Percentiles rank a stretch among this genome's conserved stretches.
These are phyloP conservation scores for Labeo catla DNA, from an alignment of 2,113 vertebrate species.

Conservation along the genomic window DNA sequence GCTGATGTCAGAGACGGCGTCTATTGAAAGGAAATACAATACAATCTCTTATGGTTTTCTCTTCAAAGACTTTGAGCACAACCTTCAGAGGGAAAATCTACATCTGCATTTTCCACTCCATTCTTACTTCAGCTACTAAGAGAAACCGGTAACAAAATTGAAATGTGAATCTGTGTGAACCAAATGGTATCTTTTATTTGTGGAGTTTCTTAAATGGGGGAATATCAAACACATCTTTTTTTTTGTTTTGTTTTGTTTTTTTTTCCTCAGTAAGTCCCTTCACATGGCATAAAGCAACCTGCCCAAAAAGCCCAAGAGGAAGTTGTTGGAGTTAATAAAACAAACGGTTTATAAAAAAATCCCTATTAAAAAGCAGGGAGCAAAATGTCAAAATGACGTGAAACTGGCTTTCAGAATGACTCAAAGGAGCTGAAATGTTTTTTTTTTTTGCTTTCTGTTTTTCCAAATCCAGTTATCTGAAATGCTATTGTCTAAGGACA, in stretches of 20 bases:
- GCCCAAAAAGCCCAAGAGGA: slow-evolving; percentile 16
- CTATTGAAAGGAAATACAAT: slow-evolving; percentile 18
- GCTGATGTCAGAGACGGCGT: slow-evolving; percentile 14
- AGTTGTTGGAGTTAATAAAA: not conserved
- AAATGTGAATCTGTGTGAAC: slow-evolving; percentile 4
- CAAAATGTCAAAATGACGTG: not conserved
- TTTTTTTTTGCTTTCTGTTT: slow-evolving; percentile 20
- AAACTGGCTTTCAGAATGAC: slow-evolving; percentile 14
- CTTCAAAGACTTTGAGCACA: not conserved
- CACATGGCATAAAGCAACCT: slow-evolving; percentile 7
- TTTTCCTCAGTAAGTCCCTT: not conserved
- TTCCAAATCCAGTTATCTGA: slow-evolving; percentile 21
- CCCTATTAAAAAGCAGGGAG: not conserved
- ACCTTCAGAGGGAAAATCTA: not conserved
- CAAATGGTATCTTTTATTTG: not conserved
- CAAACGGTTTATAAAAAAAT: not conserved
- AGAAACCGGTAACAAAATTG: not conserved
- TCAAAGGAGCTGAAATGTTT: slow-evolving; percentile 28
- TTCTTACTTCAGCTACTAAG: not conserved
- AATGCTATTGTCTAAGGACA: slow-evolving; percentile 39
- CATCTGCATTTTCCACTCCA: not conserved
- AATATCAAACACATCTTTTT: not conserved
- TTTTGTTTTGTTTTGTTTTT: not conserved
- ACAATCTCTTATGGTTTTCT: not conserved
- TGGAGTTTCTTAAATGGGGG: not conserved